phyloP scores from a whole-genome alignment of 2,113 vertebrate genomes.

The Leptocoma aspasia region DNA sequence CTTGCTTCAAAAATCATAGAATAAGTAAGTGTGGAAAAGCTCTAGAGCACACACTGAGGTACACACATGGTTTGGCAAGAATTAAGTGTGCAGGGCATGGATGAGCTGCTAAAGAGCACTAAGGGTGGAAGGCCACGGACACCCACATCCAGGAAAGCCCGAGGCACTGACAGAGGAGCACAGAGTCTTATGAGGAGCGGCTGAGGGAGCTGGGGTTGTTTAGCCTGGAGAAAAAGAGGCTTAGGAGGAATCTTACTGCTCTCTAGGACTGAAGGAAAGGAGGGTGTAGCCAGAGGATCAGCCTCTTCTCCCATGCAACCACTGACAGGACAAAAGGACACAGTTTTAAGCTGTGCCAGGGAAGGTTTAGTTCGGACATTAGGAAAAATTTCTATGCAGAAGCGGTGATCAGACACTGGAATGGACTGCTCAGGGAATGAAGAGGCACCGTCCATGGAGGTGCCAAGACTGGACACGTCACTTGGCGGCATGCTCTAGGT shows the following conservation, averaged over 20 bases:
- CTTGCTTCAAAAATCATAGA: background rate
- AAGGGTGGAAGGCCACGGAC: rapidly evolving
- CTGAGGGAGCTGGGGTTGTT: background rate
- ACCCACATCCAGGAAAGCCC: rapidly evolving
- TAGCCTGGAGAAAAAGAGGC: background rate
- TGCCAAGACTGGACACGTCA: background rate
- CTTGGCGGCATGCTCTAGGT: background rate
- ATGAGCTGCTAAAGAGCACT: rapidly evolving
- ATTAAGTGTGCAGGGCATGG: rapidly evolving
- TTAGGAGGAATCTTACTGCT: background rate
- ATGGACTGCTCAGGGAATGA: background rate
- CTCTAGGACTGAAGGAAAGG: background rate
- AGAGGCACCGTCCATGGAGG: background rate
- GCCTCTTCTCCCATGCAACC: background rate
- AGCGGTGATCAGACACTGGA: too few species aligned
- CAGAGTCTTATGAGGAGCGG: too few species aligned
- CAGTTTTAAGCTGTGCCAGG: background rate
- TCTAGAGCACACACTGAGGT: rapidly evolving
- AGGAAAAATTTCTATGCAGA: too few species aligned
- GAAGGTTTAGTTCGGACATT: background rate
- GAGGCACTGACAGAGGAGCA: rapidly evolving
- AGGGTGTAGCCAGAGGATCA: background rate
- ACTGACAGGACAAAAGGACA: background rate
- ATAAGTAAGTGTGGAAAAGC: rapidly evolving
- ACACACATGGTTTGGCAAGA: background rate